phyloP scores from a whole-genome alignment of 2,888 invertebrate species.

The Cerastis leucographa region DNA sequence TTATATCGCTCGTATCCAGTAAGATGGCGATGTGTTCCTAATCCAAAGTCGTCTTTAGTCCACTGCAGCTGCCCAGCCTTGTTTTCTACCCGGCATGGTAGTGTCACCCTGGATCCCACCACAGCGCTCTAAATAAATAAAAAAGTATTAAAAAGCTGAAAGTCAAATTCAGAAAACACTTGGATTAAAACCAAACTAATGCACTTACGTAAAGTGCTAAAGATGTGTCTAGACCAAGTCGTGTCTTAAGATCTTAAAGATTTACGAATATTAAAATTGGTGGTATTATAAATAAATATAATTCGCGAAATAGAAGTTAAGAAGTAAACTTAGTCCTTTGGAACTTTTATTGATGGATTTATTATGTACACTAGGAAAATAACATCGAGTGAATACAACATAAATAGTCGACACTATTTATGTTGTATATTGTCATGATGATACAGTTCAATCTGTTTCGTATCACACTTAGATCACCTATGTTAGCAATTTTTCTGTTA shows the following conservation, averaged over 20 bases:
- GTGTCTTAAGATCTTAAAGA: conserved; percentile 7
- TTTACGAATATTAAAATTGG: background rate
- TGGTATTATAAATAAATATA: background rate
- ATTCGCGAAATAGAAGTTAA: background rate
- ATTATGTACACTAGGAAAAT: background rate
- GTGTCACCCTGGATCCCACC: conserved; percentile 95
- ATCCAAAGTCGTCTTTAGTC: conserved; percentile 99
- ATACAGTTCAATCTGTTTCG: background rate
- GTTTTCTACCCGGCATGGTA: conserved; percentile 97
- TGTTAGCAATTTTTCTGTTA: background rate
- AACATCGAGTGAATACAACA: background rate
- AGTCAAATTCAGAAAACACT: background rate
- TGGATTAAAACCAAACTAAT: background rate
- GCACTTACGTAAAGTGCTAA: background rate
- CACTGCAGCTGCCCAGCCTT: conserved; percentile 98
- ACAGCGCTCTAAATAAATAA: conserved; percentile 93
- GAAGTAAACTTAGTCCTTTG: background rate
- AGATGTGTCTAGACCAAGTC: conserved; percentile 18
- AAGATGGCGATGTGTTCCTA: conserved; percentile 97
- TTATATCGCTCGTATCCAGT: conserved; percentile 97
- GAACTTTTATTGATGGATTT: background rate
- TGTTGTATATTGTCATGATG: background rate
- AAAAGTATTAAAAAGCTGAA: background rate
- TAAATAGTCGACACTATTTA: background rate
- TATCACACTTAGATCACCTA: background rate